Evolutionary conservation across 2,113 vertebrate species (phyloP), one percentile per base, ranked within the genome.

Genomic region (Bolborhynchus lineola): DNA sequence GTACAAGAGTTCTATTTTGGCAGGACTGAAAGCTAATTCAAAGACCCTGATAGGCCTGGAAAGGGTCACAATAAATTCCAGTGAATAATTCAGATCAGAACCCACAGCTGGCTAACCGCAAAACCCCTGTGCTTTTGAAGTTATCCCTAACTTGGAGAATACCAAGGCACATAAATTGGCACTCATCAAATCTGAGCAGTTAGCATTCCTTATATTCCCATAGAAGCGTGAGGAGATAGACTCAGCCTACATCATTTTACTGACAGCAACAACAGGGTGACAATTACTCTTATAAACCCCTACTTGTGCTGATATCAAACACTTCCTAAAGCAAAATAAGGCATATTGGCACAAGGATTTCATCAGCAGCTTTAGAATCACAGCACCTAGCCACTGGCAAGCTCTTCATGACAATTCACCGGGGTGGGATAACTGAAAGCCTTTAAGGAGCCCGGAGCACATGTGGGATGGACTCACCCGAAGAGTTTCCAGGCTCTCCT

Each of bases 401-500:
- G 60, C 33, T 42, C 50, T 64, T 75, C 11, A 16, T 23, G 44
- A 39, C 28, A 65, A 5, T 26, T 64, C 50, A 10, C 9, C 3
- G 12, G 13, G 23, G 16, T 10, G 41, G 52, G 26, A 29, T 29
- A 29, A 25, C 28, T 5, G 47, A 82, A 42, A 28, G 41, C 11
- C 60, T 25, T 23, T 8, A 42, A n/a, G 63, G 7, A 55, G 37
- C 33, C 46, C 24, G 46, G 17, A 74, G 42, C 42, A 35, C 10
- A 0, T 2, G 0, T 1, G 29, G 31, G 60, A 1, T n/a, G n/a
- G 64, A 93, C 99, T 98, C 91, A 99, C 99, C 78, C 98, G 96
- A 21, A 99, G 98, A 2, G 98, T 99, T 88, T 99, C 99, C 82
- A 99, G 98, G 90, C 98, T 98, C 4, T 99, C 99, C 53, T 99